Evolutionary conservation across 1,140 invertebrate species (phyloP), one percentile per base, ranked within the genome.

Genomic region (Varroa destructor): DNA sequence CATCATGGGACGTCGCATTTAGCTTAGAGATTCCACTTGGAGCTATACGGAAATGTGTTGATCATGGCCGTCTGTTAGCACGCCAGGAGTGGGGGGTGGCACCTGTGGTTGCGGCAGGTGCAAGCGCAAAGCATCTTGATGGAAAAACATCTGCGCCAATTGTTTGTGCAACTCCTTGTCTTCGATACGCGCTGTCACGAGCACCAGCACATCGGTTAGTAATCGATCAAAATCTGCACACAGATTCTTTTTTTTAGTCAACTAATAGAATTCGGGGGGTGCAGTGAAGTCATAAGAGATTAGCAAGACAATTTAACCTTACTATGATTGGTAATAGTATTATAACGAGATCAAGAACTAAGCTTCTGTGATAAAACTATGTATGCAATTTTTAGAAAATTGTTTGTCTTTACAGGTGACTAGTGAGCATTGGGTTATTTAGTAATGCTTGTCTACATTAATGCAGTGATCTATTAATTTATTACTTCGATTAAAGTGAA

Each of bases 21-120:
- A 46, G 61, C 2, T 43, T 67, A 40, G 61, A 40, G 12, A 67
- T 67, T 67, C 61, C 61, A 12, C 61, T 67, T 46, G 61, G 61
- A 12, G 61, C 61, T 37, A 14, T 67, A 36, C 61, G 61, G 2
- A 67, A 67, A 67, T 67, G 61, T 8, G 46, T 67, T 43, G 61
- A 67, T 46, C 36, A 67, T 46, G 61, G 61, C 2, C 61, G 46
- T 12, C 61, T 67, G 12, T 8, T 67, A 12, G 61, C 61, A 4
- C 12, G 46, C 40, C 61, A 67, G 46, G 61, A 67, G 37, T 37
- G 40, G 61, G 61, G 61, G 5, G 40, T 67, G 12, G 40, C 36
- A 40, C 61, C 61, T 14, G 61, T 67, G 14, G 36, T 67, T 2
- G 36, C 40, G 10, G 61, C 40, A 40, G 36, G 46, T 46, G 61